Conservation (phyloP, 2,888 invertebrate genomes). For the Isotomurus palustris region DNA sequence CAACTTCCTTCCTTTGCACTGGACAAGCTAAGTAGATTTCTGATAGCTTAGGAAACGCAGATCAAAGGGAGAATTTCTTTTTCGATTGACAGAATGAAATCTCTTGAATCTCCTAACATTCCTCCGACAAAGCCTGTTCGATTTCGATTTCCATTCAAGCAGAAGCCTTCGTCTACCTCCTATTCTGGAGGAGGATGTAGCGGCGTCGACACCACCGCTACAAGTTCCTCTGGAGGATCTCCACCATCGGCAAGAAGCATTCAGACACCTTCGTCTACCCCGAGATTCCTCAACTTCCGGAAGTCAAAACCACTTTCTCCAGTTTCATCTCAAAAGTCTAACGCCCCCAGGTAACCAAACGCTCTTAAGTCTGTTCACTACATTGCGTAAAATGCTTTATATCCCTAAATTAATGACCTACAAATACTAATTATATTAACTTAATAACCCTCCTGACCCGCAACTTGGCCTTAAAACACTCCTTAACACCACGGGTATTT, state of each 20-base stretch:
- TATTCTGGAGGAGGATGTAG: conserved; percentile 5
- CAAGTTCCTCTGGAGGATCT: conserved; percentile 5
- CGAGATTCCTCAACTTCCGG: conserved; percentile 16
- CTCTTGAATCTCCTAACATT: conserved; percentile 28
- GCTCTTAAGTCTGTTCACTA: background rate
- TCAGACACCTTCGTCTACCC: too few species aligned
- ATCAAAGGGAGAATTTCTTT: background rate
- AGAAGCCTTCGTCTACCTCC: conserved; percentile 23
- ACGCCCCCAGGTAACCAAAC: background rate
- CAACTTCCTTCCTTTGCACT: background rate
- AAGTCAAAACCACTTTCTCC: conserved; percentile 14
- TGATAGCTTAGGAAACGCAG: background rate
- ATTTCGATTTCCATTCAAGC: conserved; percentile 42
- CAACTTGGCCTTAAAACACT: too few species aligned
- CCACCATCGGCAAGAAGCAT: background rate
- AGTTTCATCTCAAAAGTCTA: background rate
- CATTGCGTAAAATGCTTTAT: too few species aligned
- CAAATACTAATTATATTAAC: too few species aligned
- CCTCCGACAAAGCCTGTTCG: conserved; percentile 25
- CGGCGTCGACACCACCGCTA: conserved; percentile 10
- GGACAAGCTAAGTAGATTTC: background rate
- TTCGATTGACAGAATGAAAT: conserved; percentile 8
- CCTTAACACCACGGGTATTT: too few species aligned
- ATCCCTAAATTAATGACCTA: too few species aligned
- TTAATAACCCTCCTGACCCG: too few species aligned